Evolutionary conservation across 2,797 vertebrate genomes (phyloP).

Genomic region (Salarias fasciatus): DNA sequence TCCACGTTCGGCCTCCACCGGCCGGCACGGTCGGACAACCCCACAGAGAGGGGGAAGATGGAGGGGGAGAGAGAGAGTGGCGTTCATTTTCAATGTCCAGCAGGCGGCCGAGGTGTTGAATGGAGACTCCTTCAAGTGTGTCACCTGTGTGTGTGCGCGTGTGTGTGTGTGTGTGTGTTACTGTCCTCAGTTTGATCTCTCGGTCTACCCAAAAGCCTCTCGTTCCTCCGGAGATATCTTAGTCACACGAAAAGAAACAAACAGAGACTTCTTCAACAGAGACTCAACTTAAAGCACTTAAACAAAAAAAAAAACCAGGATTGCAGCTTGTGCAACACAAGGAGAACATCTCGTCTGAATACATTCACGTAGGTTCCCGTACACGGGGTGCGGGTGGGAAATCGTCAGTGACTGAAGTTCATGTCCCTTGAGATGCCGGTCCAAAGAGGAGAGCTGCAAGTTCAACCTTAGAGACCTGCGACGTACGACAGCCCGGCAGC

Average conservation of each 20-base stretch:
- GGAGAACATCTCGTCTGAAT: conserved; percentile 77
- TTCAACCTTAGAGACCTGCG: conserved; percentile 53
- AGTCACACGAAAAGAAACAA: conserved; percentile 61
- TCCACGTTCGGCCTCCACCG: conserved; percentile 64
- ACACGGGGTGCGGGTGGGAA: conserved; percentile 57
- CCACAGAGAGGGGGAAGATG: conserved; percentile 38
- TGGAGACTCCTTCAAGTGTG: conserved; percentile 34
- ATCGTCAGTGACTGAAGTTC: conserved; percentile 58
- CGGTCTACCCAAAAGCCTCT: conserved; percentile 29
- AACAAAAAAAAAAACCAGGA: conserved; percentile 51
- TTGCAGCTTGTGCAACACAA: conserved; percentile 73
- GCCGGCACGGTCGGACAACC: conserved; percentile 60
- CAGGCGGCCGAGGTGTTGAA: conserved; percentile 49
- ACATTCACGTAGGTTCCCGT: conserved; percentile 79
- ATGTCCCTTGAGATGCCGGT: conserved; percentile 64
- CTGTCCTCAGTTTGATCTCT: conserved; percentile 29
- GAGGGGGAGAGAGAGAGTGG: conserved; percentile 18
- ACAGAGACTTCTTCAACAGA: conserved; percentile 59
- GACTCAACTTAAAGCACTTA: conserved; percentile 77
- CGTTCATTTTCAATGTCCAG: conserved; percentile 48
- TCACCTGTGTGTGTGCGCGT: no score
- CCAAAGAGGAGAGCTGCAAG: conserved; percentile 48
- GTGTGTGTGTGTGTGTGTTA: conserved; percentile 18
- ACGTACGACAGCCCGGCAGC: conserved; percentile 58
- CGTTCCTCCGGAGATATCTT: conserved; percentile 56